Conservation (phyloP, 2,113 vertebrate genomes). For the Cygnus atratus region DNA sequence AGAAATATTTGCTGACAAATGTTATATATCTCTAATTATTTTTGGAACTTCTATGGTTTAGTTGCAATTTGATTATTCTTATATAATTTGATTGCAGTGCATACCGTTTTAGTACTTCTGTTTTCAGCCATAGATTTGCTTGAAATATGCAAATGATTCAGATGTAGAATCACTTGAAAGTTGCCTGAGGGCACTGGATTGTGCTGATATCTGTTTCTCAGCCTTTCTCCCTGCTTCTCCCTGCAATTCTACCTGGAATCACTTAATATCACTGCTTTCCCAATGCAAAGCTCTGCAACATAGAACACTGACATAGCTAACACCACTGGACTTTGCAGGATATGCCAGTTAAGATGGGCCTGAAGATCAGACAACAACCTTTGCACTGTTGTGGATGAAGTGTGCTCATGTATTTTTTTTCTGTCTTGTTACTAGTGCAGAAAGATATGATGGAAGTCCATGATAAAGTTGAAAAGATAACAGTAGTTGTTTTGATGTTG, state of each 20-base stretch:
- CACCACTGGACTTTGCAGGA: not conserved
- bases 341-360: not conserved
- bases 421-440: not conserved
- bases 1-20: not conserved
- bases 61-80: not conserved
- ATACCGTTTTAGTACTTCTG: not conserved
- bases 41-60: not conserved
- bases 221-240: not conserved
- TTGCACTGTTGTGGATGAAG: not conserved
- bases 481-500: not conserved
- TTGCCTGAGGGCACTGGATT: not conserved
- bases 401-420: fast-evolving
- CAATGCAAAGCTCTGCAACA: not conserved
- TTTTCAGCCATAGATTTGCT: not conserved
- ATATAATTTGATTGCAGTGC: not conserved
- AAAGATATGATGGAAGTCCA: not conserved
- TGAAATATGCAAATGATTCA: not conserved
- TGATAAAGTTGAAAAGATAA: not conserved
- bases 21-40: not conserved
- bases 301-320: not conserved
- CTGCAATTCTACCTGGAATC: not conserved
- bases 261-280: not conserved
- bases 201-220: not conserved
- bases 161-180: not conserved
- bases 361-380: not conserved